Evolutionary conservation across 1,140 invertebrate genomes (phyloP).

Genomic region (Anastatus disparis): DNA sequence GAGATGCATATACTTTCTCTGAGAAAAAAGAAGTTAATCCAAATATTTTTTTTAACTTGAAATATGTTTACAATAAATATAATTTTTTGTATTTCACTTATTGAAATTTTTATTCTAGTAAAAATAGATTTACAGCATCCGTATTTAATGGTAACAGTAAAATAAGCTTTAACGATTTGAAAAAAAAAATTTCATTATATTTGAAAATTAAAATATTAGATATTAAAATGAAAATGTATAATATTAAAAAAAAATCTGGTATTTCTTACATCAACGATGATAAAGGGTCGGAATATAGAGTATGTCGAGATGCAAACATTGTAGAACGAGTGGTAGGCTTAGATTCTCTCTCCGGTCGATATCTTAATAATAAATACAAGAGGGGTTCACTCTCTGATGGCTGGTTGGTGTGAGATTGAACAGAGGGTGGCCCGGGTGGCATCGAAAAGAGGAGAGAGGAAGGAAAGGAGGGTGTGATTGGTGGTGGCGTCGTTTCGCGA

Average conservation of each 20-base stretch:
- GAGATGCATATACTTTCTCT: background rate
- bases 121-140: too few species aligned
- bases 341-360: conserved; percentile 63
- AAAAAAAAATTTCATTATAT: too few species aligned
- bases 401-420: conserved; percentile 63
- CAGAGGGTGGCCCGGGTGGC: conserved; percentile 51
- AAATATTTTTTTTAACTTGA: too few species aligned
- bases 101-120: too few species aligned
- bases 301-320: conserved; percentile 26
- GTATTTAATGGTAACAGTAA: too few species aligned
- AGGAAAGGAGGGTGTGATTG: conserved; percentile 1
- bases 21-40: too few species aligned
- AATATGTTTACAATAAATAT: too few species aligned
- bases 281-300: conserved; percentile 19
- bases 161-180: too few species aligned
- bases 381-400: conserved; percentile 49
- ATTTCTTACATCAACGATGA: conserved; percentile 6
- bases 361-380: conserved; percentile 68
- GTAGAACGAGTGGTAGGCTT: conserved; percentile 44
- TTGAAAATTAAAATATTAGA: too few species aligned
- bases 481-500: conserved; percentile 28
- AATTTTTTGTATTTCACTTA: too few species aligned
- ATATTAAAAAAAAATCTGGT: conserved; percentile 10
- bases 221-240: background rate
- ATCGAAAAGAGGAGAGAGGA: conserved; percentile 38